Evolutionary conservation across 2,113 vertebrate species (phyloP), one percentile per base, ranked within the genome.

Genomic region (Polypterus bichir): DNA sequence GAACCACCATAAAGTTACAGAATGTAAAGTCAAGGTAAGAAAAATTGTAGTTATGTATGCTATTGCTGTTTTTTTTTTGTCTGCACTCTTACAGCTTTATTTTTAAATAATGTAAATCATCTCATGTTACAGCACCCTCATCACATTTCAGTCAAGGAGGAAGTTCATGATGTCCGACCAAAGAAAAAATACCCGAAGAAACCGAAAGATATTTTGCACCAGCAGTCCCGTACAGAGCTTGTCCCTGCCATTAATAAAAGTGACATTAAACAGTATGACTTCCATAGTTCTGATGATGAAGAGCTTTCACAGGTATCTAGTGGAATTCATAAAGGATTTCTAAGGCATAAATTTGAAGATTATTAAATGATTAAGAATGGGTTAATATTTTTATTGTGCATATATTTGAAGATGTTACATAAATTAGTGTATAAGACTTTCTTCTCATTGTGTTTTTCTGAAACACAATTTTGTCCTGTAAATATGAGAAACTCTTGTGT

Each of bases 241-340:
- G 66, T 85, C 66, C 86, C 88, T 57, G 76, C 79, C 57, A 72
- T 91, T 80, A 90, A 73, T 83, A 87, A 90, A 81, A 90, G 86
- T 7, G 91, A 93, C 59, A 89, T 95, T 69, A 94, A 92, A 59
- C 93, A 95, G 78, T 97, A 97, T 47, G 92, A 97, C 85, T 97
- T 97, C 79, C 92, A 92, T 83, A 94, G 93, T 71, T 97, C 93
- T 1, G 93, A 92, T 64, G 93, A 97, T 63, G 93, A 97, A 11
- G 92, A 93, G 62, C 86, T 87, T 73, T 86, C 83, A 3, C 87
- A 89, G 89, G 93, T 97, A 75, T 66, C 72, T 68, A n/a, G n/a
- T 48, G 48, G 44, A 46, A 46, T 46, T 7, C 44, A 4, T 45
- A 44, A 45, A 44, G 9, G 11, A 46, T 11, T 9, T 44, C 9